A percentile compares a stretch with the other conserved stretches of the same genome.
Conservation (phyloP, 2,888 invertebrate genomes). For the Sesia apiformis region DNA sequence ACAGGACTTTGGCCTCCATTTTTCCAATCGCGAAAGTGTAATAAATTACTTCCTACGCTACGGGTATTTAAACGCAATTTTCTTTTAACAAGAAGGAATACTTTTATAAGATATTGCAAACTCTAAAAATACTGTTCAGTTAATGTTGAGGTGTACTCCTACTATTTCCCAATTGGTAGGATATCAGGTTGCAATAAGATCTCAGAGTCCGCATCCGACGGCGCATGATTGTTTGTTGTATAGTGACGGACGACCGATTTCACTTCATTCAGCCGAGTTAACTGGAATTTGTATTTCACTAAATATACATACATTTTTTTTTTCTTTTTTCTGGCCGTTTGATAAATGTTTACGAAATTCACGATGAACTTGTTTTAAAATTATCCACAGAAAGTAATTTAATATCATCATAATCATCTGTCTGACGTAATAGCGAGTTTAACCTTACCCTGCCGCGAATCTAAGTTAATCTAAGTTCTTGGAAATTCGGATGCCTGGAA, state of each 20-base stretch:
- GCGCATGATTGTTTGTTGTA: slow-evolving; percentile 13
- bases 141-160: no score
- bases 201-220: slow-evolving; percentile 2
- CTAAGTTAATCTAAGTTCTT: no score
- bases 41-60: slow-evolving; percentile 7
- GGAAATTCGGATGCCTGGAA: no score
- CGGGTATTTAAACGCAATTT: neutral
- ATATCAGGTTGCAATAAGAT: slow-evolving; percentile 6
- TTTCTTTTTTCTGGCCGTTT: no score
- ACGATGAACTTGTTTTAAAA: no score
- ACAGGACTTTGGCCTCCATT: neutral
- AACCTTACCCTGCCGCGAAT: no score
- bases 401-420: no score
- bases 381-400: no score
- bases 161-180: slow-evolving; percentile 2
- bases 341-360: no score
- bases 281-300: slow-evolving; percentile 1
- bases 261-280: slow-evolving; percentile 3
- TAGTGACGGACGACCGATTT: slow-evolving; percentile 5
- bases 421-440: no score
- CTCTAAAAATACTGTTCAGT: no score
- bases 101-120: no score
- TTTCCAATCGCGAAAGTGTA: slow-evolving; percentile 3
- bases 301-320: neutral
- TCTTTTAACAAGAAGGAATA: neutral